Percentiles rank a stretch among this genome's conserved stretches.
Conservation (phyloP, 2,888 invertebrate genomes). For the Orthosia incerta region DNA sequence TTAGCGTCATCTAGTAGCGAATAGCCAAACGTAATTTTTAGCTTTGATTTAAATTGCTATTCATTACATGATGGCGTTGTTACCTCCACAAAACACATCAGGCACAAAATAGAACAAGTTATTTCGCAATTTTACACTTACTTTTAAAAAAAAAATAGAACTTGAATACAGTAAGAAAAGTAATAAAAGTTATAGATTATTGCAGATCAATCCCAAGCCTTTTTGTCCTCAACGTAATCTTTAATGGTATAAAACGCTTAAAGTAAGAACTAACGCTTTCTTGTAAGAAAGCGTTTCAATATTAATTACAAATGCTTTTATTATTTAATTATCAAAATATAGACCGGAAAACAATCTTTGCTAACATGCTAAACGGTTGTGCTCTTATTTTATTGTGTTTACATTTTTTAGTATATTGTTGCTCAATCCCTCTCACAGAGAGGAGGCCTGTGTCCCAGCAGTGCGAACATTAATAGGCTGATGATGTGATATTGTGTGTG, state of each 20-base stretch:
- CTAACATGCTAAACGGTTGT: background rate
- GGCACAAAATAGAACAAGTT: background rate
- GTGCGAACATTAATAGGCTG: no score
- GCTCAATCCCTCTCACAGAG: no score
- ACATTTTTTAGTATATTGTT: background rate
- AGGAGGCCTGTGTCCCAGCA: no score
- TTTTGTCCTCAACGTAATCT: no score
- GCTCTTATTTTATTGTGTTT: background rate
- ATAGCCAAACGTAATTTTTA: constrained; percentile 14
- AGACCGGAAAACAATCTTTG: constrained; percentile 20
- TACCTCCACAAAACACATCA: background rate
- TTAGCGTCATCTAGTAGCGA: constrained; percentile 52
- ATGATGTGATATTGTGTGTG: no score
- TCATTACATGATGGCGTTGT: constrained; percentile 42
- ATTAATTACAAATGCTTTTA: constrained; percentile 46
- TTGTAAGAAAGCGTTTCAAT: constrained; percentile 36
- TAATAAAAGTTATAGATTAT: no score
- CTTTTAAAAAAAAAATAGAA: no score
- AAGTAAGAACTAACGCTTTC: constrained; percentile 41
- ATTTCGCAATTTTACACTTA: no score
- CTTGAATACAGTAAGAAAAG: no score
- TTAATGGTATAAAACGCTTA: no score
- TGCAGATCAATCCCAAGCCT: no score
- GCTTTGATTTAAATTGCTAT: background rate
- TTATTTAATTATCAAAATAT: constrained; percentile 33